phyloP scores from a whole-genome alignment of 2,797 vertebrate genomes.

The Staurois parvus region DNA sequence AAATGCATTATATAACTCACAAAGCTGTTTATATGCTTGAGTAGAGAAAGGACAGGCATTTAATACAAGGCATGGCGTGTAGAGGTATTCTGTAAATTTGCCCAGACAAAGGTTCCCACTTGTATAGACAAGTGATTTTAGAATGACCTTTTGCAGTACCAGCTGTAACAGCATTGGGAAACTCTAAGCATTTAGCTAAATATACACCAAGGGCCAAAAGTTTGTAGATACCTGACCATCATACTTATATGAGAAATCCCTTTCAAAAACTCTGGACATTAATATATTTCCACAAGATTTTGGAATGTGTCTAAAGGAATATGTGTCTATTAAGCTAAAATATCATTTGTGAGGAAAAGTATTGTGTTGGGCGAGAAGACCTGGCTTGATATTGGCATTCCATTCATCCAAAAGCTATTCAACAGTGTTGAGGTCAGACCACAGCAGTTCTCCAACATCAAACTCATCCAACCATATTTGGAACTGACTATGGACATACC shows the following conservation, averaged over 20 bases:
- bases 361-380: too few species aligned
- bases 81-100: not conserved
- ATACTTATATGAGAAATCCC: too few species aligned
- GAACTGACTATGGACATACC: too few species aligned
- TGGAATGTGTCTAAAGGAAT: not conserved
- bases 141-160: not conserved
- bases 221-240: too few species aligned
- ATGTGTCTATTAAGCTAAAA: not conserved
- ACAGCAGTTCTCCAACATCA: not conserved
- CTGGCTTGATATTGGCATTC: too few species aligned
- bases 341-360: not conserved
- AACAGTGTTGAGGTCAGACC: not conserved
- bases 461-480: not conserved
- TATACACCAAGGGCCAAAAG: too few species aligned
- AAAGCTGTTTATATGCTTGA: not conserved
- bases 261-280: too few species aligned
- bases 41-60: not conserved
- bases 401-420: too few species aligned
- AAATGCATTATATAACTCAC: not conserved
- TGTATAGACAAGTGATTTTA: not conserved
- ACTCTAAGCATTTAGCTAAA: too few species aligned
- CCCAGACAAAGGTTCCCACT: not conserved
- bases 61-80: not conserved
- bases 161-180: not conserved
- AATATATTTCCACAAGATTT: too few species aligned